Base-by-base conservation (phyloP, 1,140 invertebrate species). In the Pogonognathellus flavescens region DNA sequence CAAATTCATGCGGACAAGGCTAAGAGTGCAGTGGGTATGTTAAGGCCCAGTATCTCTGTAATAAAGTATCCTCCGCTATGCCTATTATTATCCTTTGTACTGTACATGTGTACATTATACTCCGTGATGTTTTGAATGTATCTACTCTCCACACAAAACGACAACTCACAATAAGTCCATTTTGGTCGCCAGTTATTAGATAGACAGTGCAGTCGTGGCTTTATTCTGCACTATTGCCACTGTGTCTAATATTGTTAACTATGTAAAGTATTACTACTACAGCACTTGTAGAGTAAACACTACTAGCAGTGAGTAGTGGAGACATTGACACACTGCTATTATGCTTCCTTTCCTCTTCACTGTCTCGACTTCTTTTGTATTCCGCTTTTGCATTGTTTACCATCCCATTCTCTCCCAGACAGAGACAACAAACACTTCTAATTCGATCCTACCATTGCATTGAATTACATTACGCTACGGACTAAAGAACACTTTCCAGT, bases 381-480 rank as follows among this genome's bases (percentile, higher is more conserved):
- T 76, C 70, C 31, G 70, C 25, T 16, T 76, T 76, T 76, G 70
- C 31, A 76, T 31, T 76, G 70, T 76, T 76, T 76, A 31, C 70
- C 41, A 50, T 76, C 31, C 70, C 31, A 76, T 20, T 76, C 41
- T 76, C 70, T 14, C 7, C 16, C 4, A 70, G 66, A 76, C 70
- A 31, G 70, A 76, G 31, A 76, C 70, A 76, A 76, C 70, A 76
- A 76, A 76, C 70, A 76, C 70, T 76, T 31, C 41, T 76, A 50
- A 76, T 76, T 76, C 31, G 22, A 76, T 7, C 41, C 31, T 14
- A 31, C 70, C 70, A 76, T 76, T 76, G 18, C 70, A 76, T 76
- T 76, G 49, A 31, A 76, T 76, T 76, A 76, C 70, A 76, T 76
- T 76, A 49, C 70, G 49, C 70, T 76, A 76, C 70, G 70, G 25